Base-by-base conservation (phyloP, 2,113 vertebrate species). In the Eudyptes chrysolophus region DNA sequence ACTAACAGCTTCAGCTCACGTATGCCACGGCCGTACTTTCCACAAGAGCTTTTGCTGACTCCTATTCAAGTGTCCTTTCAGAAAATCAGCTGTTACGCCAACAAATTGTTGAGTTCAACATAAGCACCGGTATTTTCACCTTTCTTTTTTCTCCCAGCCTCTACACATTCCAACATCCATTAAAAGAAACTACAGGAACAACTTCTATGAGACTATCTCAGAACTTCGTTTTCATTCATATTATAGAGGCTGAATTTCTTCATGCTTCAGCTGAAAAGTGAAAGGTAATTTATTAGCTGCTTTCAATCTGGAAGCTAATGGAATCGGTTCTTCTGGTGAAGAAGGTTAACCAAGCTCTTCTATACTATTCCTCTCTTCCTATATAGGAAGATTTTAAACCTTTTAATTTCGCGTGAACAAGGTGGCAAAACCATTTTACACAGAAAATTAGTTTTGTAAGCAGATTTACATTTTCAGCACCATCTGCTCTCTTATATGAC, bases 241-340 rank as follows among this genome's bases (percentile, higher is more conserved):
- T 58, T 75, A 70, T 5, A 89, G 26, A 71, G 75, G 44, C 61
- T 68, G 52, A 69, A 93, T 92, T 97, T 94, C 82, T 87, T 70
- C 90, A 42, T 76, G 87, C 60, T 93, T 93, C 92, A 92, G 82
- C 54, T 92, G 42, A 90, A 94, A 94, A 94, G 40, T 91, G 81
- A 87, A 87, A 65, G 69, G 87, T 51, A 92, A 96, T 96, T 89
- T 79, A 86, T 85, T 52, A 64, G 52, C 25, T 94, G 55, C 60
- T 87, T 89, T 97, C 69, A 77, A 38, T 36, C 32, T 74, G 60
- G 48, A 83, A 94, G 69, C 44, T 84, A 92, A 92, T 52, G 42
- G 46, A 95, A 72, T 48, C 57, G 57, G 69, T 88, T 84, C n/a
- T 92, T 87, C 94, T 72, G 42, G 40, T 52, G 22, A 85, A 69